phyloP scores from a whole-genome alignment of 2,113 vertebrate genomes.

The Gymnobelideus leadbeateri region DNA sequence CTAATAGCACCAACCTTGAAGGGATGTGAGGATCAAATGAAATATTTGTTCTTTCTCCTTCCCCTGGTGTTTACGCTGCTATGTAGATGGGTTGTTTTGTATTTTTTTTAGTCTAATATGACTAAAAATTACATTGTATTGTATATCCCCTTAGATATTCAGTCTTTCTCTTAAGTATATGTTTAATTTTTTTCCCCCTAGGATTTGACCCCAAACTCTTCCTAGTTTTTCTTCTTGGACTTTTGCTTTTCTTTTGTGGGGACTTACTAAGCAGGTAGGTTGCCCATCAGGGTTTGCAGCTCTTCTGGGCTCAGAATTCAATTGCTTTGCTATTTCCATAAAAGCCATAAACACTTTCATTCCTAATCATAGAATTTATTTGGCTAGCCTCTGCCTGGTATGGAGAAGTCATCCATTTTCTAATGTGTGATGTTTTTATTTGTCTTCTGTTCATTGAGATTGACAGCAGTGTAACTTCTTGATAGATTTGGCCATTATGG shows the following conservation, averaged over 20 bases:
- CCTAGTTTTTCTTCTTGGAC: constrained; percentile 91
- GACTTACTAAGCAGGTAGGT: constrained; percentile 93
- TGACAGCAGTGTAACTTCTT: constrained; percentile 21
- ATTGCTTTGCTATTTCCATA: neutral
- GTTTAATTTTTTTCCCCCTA: constrained; percentile 77
- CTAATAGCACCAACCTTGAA: neutral
- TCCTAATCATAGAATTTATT: neutral
- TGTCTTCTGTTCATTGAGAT: constrained; percentile 31
- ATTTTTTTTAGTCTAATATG: constrained; percentile 48
- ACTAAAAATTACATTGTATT: constrained; percentile 40
- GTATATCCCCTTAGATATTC: constrained; percentile 52
- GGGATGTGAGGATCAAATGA: neutral
- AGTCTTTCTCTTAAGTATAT: constrained; percentile 44
- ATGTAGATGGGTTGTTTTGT: constrained; percentile 43
- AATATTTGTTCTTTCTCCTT: neutral
- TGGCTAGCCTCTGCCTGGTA: constrained; percentile 25
- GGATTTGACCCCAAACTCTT: constrained; percentile 94
- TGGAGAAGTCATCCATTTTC: constrained; percentile 38
- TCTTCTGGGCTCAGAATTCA: neutral
- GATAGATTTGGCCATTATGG: neutral
- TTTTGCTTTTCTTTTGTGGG: constrained; percentile 91
- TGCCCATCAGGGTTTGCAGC: neutral
- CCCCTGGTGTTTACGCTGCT: constrained; percentile 8
- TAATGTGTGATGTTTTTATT: constrained; percentile 8
- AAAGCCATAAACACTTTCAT: constrained; percentile 2